Conservation (phyloP, 2,797 vertebrate species). For the Ptychobarbus kaznakovi region DNA sequence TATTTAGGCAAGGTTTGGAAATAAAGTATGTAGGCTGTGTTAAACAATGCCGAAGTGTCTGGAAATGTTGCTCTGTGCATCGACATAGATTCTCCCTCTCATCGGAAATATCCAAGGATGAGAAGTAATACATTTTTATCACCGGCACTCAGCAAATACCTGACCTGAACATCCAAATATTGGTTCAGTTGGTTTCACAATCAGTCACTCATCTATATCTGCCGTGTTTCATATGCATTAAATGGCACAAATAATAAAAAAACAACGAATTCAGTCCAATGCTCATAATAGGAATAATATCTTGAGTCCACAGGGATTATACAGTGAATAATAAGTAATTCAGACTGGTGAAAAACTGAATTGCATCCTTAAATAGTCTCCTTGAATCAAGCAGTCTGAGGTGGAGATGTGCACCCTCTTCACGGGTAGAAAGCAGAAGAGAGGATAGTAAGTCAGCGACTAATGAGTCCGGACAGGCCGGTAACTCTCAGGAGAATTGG, state of each 20-base stretch:
- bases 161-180: slow-evolving; percentile 54
- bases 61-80: slow-evolving; percentile 1
- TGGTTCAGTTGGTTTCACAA: slow-evolving; percentile 57
- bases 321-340: slow-evolving; percentile 40
- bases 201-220: slow-evolving; percentile 50
- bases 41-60: slow-evolving; percentile 17
- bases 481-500: slow-evolving; percentile 51
- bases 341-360: slow-evolving; percentile 31
- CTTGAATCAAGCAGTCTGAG: slow-evolving; percentile 33
- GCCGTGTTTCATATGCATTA: slow-evolving; percentile 34
- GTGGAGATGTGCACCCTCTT: slow-evolving; percentile 35
- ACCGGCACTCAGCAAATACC: slow-evolving; percentile 47
- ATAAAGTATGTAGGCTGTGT: neutral
- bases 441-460: slow-evolving; percentile 46
- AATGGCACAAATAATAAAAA: slow-evolving; percentile 15
- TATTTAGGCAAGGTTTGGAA: neutral
- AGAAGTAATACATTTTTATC: slow-evolving; percentile 51
- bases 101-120: slow-evolving; percentile 41
- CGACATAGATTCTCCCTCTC: neutral
- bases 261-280: slow-evolving; percentile 34
- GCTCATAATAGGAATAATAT: slow-evolving; percentile 46
- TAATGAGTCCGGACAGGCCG: slow-evolving; percentile 56
- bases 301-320: slow-evolving; percentile 36
- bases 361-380: slow-evolving; percentile 46
- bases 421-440: slow-evolving; percentile 31